These are phyloP conservation scores for Cetonia aurata DNA, from an alignment of 2,888 invertebrate genomes.

Conservation along the genomic window DNA sequence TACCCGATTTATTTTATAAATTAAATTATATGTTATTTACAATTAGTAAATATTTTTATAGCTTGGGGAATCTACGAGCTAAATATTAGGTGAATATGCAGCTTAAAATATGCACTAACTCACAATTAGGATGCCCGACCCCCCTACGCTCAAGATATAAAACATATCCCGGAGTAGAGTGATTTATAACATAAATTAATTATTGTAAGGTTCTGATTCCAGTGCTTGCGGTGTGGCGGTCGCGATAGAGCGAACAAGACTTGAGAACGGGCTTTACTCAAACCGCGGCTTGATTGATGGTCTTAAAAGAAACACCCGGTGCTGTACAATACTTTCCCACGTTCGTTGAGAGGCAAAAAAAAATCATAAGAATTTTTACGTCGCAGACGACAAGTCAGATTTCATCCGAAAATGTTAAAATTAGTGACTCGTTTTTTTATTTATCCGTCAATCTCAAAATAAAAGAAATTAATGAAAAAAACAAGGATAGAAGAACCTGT, in stretches of 20 bases:
- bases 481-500: too few species aligned
- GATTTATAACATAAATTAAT: constrained; percentile 40
- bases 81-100: neutral
- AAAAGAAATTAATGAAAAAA: too few species aligned
- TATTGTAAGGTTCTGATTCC: constrained; percentile 27
- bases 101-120: neutral
- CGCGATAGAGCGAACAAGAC: constrained; percentile 22
- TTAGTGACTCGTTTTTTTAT: too few species aligned
- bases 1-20: too few species aligned
- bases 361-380: constrained; percentile 5
- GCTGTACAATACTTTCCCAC: constrained; percentile 23
- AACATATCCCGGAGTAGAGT: constrained; percentile 28
- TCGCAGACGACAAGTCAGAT: neutral
- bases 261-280: constrained; percentile 24
- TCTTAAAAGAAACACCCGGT: constrained; percentile 21
- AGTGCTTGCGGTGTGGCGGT: constrained; percentile 22
- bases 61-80: too few species aligned
- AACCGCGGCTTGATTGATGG: constrained; percentile 33
- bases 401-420: neutral
- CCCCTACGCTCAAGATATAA: constrained; percentile 19
- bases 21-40: too few species aligned
- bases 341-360: constrained; percentile 16
- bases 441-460: too few species aligned
- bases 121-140: neutral
- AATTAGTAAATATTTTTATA: too few species aligned